Evolutionary conservation across 2,888 invertebrate genomes (phyloP).

Genomic region (Acanthosepion esculentum): DNA sequence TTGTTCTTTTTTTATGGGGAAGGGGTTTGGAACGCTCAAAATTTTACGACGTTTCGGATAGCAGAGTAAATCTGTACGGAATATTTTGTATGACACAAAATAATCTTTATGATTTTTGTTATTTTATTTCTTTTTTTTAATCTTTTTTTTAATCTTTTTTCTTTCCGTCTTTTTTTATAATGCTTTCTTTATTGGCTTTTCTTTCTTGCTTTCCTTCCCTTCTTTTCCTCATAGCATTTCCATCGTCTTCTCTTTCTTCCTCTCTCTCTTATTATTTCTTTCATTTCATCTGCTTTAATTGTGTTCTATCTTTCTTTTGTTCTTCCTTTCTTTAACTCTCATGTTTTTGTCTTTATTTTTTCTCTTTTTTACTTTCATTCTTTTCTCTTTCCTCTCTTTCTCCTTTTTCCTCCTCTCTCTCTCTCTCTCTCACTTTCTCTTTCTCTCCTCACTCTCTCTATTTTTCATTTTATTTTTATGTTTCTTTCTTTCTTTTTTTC

Average conservation of each 20-base stretch:
- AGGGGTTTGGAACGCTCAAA: too few relatives aligned
- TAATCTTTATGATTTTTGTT: too few relatives aligned
- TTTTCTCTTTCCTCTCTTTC: background rate
- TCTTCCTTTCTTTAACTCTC: background rate
- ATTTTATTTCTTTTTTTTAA: background rate
- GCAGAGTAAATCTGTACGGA: too few relatives aligned
- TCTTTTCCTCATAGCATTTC: background rate
- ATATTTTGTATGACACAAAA: too few relatives aligned
- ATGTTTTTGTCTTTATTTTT: background rate
- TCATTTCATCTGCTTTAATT: background rate
- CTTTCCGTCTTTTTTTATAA: background rate
- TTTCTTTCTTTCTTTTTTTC: too few relatives aligned
- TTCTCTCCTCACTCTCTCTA: background rate
- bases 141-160: background rate
- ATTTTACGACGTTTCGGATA: too few relatives aligned
- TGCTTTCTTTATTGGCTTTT: background rate
- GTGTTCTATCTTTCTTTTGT: background rate
- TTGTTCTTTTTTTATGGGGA: too few relatives aligned
- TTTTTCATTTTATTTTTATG: background rate
- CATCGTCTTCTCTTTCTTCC: background rate
- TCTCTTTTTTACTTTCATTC: too few relatives aligned
- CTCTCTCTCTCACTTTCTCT: too few relatives aligned
- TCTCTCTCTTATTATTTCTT: background rate
- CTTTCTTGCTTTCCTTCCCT: background rate
- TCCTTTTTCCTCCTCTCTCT: accelerated